Evolutionary conservation across 64 coral and sea anemone genomes (phyloP).

Genomic region (Pachyseris speciosa): DNA sequence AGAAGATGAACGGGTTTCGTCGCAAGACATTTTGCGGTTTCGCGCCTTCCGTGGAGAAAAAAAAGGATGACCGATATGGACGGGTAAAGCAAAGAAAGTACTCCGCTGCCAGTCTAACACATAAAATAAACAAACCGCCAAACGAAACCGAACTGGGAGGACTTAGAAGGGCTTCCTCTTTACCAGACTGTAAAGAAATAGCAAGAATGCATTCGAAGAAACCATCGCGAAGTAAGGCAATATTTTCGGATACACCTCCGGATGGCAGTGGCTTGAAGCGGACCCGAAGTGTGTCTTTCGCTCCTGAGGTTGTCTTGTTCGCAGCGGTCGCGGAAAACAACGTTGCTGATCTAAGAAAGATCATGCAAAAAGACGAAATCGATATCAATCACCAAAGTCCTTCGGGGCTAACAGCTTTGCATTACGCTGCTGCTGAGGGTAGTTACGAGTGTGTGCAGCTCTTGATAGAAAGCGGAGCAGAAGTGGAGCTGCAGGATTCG

Average conservation of each 20-base stretch:
- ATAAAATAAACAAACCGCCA: slow-evolving; percentile 20
- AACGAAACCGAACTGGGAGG: not conserved
- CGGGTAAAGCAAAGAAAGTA: slow-evolving; percentile 59
- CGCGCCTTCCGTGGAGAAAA: slow-evolving; percentile 60
- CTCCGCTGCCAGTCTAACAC: slow-evolving; percentile 34
- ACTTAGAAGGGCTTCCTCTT: slow-evolving; percentile 61
- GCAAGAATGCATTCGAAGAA: slow-evolving; percentile 34
- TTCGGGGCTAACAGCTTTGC: slow-evolving; percentile 75
- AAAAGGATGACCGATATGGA: slow-evolving; percentile 64
- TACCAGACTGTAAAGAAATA: slow-evolving; percentile 87
- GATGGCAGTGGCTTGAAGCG: slow-evolving; percentile 38
- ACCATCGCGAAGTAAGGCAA: not conserved
- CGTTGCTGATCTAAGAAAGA: slow-evolving; percentile 54
- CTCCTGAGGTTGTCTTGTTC: slow-evolving; percentile 82
- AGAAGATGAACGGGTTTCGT: slow-evolving; percentile 10
- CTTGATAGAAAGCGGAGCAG: slow-evolving; percentile 73
- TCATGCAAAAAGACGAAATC: slow-evolving; percentile 73
- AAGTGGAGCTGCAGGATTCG: slow-evolving; percentile 64
- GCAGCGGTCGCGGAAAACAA: slow-evolving; percentile 86
- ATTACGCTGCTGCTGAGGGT: slow-evolving; percentile 86
- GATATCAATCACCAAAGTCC: slow-evolving; percentile 77
- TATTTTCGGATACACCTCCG: not conserved
- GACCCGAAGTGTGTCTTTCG: slow-evolving; percentile 85
- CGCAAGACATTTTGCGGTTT: slow-evolving; percentile 69
- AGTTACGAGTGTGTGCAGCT: slow-evolving; percentile 76